Percentiles rank a stretch among this genome's conserved stretches.
phyloP scores from a whole-genome alignment of 2,113 vertebrate species.

The Pristiophorus japonicus region DNA sequence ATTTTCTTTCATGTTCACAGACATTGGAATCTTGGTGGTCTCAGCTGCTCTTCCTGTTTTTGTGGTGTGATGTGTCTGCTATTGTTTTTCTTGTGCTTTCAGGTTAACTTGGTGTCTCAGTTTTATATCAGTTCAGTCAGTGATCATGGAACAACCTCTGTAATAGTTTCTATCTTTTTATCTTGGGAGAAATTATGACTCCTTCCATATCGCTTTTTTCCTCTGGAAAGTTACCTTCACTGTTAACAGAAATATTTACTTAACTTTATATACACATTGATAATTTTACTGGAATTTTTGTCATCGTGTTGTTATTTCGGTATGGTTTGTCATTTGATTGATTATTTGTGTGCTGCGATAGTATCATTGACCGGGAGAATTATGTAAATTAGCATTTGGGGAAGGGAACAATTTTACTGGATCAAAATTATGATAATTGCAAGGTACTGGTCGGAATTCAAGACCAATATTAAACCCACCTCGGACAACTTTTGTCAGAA shows the following conservation, averaged over 20 bases:
- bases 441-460: background rate
- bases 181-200: background rate
- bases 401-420: background rate
- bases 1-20: slow-evolving; percentile 29
- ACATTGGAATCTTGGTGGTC: background rate
- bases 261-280: background rate
- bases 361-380: background rate
- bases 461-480: background rate
- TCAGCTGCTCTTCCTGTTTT: slow-evolving; percentile 29
- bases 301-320: background rate
- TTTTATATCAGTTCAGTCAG: background rate
- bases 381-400: background rate
- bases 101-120: background rate
- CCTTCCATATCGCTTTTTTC: background rate
- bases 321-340: background rate
- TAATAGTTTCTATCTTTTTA: background rate
- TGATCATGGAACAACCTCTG: background rate
- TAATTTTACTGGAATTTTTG: background rate
- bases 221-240: background rate
- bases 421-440: background rate
- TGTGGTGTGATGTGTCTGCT: background rate
- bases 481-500: background rate
- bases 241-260: background rate
- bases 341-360: background rate
- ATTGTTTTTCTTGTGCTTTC: background rate